Conservation (phyloP, 2,888 invertebrate genomes). For the Tetrapedia diversipes region DNA sequence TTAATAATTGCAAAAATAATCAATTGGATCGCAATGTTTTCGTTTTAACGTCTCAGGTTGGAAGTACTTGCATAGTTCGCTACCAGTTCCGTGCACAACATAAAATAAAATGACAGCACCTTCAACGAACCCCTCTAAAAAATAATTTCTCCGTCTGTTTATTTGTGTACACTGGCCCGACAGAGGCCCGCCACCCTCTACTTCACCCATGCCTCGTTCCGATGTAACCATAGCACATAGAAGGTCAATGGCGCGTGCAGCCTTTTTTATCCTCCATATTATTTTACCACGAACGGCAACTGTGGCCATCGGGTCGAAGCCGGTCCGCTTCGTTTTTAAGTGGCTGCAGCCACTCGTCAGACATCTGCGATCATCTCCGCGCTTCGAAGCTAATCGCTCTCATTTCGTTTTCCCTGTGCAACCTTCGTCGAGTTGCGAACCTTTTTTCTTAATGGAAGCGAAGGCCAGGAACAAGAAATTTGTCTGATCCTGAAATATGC, state of each 20-base stretch:
- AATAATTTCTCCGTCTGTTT: conserved; percentile 52
- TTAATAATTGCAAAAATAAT: too few relatives aligned
- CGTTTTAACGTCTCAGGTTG: too few relatives aligned
- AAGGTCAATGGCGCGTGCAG: conserved; percentile 76
- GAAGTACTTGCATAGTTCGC: background rate
- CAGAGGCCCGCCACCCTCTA: conserved; percentile 53
- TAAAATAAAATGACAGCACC: conserved; percentile 22
- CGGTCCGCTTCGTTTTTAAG: conserved; percentile 80
- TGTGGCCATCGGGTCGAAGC: conserved; percentile 67
- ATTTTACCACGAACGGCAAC: conserved; percentile 77
- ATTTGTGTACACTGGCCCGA: conserved; percentile 52
- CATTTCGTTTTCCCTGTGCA: background rate
- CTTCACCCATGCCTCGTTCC: conserved; percentile 21
- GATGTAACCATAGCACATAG: conserved; percentile 57
- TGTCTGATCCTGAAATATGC: too few relatives aligned
- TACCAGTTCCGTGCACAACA: background rate
- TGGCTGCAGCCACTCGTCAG: conserved; percentile 66
- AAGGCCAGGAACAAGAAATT: too few relatives aligned
- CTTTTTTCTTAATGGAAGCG: too few relatives aligned
- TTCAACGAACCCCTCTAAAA: conserved; percentile 24
- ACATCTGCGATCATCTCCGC: conserved; percentile 75
- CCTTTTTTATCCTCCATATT: conserved; percentile 72
- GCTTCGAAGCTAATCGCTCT: background rate
- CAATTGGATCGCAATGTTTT: too few relatives aligned
- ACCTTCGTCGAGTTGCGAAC: too few relatives aligned